phyloP scores from a whole-genome alignment of 2,113 vertebrate genomes.

The Oncorhynchus mykiss region DNA sequence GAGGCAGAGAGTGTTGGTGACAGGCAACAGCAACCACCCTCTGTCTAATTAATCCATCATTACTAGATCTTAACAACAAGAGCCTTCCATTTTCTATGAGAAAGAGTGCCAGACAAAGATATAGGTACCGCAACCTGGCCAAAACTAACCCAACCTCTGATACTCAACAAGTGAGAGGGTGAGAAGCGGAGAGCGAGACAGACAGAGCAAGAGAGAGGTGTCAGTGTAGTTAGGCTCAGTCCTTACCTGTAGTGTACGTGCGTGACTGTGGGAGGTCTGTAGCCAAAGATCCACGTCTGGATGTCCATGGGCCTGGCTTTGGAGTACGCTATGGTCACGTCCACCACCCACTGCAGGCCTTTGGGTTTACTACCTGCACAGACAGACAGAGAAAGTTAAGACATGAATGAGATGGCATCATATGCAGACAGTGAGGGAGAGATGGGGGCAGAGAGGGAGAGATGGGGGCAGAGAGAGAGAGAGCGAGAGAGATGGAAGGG shows the following conservation, averaged over 20 bases:
- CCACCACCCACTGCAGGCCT: slow-evolving; percentile 97
- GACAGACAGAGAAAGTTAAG: slow-evolving; percentile 15
- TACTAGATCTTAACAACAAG: too few species aligned
- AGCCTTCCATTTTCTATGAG: too few species aligned
- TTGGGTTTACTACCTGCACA: slow-evolving; percentile 81
- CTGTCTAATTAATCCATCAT: too few species aligned
- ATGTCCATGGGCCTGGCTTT: slow-evolving; percentile 94
- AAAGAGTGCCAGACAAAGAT: too few species aligned
- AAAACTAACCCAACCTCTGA: too few species aligned
- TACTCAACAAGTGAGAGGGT: too few species aligned
- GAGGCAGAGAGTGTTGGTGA: too few species aligned
- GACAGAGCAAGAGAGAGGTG: not conserved
- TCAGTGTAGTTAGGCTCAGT: not conserved
- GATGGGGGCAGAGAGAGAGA: not conserved
- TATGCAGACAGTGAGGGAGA: not conserved
- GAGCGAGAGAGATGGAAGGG: slow-evolving; percentile 15
- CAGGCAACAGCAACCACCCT: too few species aligned
- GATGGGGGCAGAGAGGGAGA: not conserved
- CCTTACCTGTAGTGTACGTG: slow-evolving; percentile 97
- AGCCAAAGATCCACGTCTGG: slow-evolving; percentile 98
- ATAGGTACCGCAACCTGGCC: too few species aligned
- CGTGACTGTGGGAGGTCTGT: slow-evolving; percentile 88
- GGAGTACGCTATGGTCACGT: slow-evolving; percentile 94
- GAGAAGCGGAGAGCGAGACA: too few species aligned
- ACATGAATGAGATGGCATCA: too few species aligned